A percentile compares a stretch with the other conserved stretches of the same genome.
phyloP scores from a whole-genome alignment of 2,113 vertebrate species.

The Pleuronectes platessa region DNA sequence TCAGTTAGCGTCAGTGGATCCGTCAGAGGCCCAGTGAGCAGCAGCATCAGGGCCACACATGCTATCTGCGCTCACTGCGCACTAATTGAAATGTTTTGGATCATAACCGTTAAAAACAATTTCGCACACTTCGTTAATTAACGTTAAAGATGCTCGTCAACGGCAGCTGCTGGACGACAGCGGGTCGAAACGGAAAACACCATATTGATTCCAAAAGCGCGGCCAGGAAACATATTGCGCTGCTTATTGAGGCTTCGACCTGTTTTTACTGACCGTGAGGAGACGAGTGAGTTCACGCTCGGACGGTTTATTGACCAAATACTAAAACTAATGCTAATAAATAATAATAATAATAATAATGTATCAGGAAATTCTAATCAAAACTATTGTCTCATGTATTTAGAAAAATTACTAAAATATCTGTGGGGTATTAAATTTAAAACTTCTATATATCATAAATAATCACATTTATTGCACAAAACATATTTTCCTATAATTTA shows the following conservation, averaged over 20 bases:
- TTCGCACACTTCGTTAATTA: constrained; percentile 90
- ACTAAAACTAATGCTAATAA: no score
- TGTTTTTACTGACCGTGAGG: constrained; percentile 23
- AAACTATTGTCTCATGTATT: no score
- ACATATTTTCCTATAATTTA: no score
- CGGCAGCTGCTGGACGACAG: constrained; percentile 86
- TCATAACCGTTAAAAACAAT: constrained; percentile 87
- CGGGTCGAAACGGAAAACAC: constrained; percentile 80
- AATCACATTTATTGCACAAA: no score
- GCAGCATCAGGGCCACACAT: constrained; percentile 43
- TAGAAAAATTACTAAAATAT: no score
- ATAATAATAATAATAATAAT: no score
- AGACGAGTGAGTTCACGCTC: background rate
- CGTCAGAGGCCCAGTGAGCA: constrained; percentile 26
- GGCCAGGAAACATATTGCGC: constrained; percentile 54
- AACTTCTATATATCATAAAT: no score
- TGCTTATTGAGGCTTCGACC: constrained; percentile 33
- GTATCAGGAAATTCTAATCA: background rate
- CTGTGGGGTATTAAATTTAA: no score
- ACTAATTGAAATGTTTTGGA: constrained; percentile 86
- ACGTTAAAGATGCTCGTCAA: constrained; percentile 86
- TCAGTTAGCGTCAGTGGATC: constrained; percentile 36
- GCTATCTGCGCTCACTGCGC: constrained; percentile 52
- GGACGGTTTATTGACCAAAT: no score
- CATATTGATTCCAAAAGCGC: constrained; percentile 53